Conservation (phyloP, 2,797 vertebrate genomes). For the Pelobates cultripes region DNA sequence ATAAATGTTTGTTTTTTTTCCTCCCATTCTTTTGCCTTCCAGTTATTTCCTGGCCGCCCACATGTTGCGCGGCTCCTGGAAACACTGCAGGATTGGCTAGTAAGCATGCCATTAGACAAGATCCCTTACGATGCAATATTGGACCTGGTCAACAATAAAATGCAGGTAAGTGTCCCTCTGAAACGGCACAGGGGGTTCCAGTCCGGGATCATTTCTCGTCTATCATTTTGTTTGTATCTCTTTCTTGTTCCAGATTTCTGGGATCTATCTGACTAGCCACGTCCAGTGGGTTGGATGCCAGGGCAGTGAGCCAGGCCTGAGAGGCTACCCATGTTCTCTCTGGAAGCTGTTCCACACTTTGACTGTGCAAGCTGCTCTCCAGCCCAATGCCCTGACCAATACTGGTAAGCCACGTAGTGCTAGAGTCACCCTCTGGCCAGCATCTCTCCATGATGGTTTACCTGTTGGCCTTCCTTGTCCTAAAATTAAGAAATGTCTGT, state of each 20-base stretch:
- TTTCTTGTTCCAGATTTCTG: conserved; percentile 83
- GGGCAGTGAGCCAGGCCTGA: conserved; percentile 81
- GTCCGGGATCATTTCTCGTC: too few relatives aligned
- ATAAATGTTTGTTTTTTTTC: background rate
- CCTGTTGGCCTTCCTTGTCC: too few relatives aligned
- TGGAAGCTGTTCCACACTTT: conserved; percentile 92
- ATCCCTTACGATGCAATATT: conserved; percentile 90
- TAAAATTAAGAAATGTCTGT: too few relatives aligned
- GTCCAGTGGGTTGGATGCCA: conserved; percentile 90
- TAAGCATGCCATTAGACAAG: conserved; percentile 86
- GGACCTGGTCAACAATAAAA: conserved; percentile 96
- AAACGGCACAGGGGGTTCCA: background rate
- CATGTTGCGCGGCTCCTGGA: conserved; percentile 89
- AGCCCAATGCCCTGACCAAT: conserved; percentile 75
- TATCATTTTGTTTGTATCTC: background rate
- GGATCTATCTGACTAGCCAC: conserved; percentile 80
- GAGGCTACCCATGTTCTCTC: conserved; percentile 91
- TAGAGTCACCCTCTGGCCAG: too few relatives aligned
- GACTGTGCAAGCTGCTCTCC: conserved; percentile 78
- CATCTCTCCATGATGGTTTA: too few relatives aligned
- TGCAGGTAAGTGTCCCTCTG: conserved; percentile 79
- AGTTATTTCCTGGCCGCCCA: conserved; percentile 85
- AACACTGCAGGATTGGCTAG: conserved; percentile 91
- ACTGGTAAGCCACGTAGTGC: conserved; percentile 83
- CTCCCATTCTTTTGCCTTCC: background rate